phyloP scores from a whole-genome alignment of 1,140 invertebrate species.

The Drosophila parabipectinata region DNA sequence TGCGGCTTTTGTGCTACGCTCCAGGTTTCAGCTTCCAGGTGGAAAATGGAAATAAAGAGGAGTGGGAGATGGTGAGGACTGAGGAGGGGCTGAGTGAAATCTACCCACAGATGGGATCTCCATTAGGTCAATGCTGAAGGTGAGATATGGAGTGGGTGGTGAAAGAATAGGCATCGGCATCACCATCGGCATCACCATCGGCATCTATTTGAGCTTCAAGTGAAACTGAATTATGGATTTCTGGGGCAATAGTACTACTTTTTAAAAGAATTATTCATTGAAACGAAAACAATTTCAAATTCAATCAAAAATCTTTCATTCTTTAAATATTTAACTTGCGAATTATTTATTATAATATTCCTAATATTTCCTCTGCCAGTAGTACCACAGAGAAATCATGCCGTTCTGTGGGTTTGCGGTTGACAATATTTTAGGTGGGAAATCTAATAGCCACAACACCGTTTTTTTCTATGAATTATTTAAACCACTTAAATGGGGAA shows the following conservation, averaged over 20 bases:
- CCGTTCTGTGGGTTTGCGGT: conserved; percentile 35
- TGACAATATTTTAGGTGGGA: conserved; percentile 31
- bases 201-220: conserved; percentile 17
- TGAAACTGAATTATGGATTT: conserved; percentile 26
- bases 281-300: neutral
- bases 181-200: neutral
- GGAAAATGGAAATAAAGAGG: conserved; percentile 23
- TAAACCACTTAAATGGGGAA: conserved; percentile 2
- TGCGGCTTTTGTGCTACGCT: conserved; percentile 41
- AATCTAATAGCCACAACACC: conserved; percentile 27
- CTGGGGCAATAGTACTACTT: conserved; percentile 20
- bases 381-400: conserved; percentile 32
- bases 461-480: conserved; percentile 21
- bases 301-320: conserved; percentile 18
- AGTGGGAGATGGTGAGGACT: neutral
- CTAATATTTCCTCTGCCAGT: neutral
- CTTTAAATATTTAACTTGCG: conserved; percentile 15
- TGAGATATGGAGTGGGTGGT: conserved; percentile 16
- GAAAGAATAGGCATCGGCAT: conserved; percentile 4
- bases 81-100: conserved; percentile 33
- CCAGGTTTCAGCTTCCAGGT: conserved; percentile 16
- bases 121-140: conserved; percentile 33
- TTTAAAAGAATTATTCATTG: neutral
- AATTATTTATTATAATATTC: neutral
- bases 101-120: conserved; percentile 35